These are phyloP conservation scores for Cyanoramphus novaezelandiae DNA, from an alignment of 2,113 vertebrate species.

Conservation along the genomic window DNA sequence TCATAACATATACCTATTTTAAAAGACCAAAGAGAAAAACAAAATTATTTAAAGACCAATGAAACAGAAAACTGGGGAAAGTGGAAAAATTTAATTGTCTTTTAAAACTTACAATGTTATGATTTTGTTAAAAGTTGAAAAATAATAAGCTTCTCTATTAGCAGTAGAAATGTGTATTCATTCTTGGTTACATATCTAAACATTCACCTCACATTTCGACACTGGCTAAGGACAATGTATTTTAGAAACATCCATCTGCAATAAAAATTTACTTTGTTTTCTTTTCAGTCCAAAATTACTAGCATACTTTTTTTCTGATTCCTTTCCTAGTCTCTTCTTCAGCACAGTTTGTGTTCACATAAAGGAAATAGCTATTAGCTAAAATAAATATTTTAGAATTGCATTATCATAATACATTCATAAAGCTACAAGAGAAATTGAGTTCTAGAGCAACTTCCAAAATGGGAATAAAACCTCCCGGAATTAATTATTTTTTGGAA, in stretches of 20 bases:
- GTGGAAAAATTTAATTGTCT: background rate
- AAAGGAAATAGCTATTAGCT: conserved; percentile 12
- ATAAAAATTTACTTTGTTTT: background rate
- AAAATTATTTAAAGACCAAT: background rate
- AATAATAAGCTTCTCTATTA: background rate
- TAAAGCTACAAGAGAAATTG: background rate
- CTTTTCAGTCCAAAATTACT: background rate
- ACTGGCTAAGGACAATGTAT: background rate
- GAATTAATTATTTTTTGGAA: background rate
- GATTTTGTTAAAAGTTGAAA: background rate
- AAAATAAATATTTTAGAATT: conserved; percentile 45
- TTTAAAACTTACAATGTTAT: background rate
- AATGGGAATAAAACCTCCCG: background rate
- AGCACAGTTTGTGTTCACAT: background rate
- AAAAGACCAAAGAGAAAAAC: background rate
- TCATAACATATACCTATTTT: background rate
- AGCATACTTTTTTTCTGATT: background rate
- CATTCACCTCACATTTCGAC: background rate
- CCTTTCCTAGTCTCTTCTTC: background rate
- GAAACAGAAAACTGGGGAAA: background rate
- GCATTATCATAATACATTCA: background rate
- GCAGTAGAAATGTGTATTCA: background rate
- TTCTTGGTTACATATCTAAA: background rate
- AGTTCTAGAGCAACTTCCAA: background rate
- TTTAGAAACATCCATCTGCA: background rate